Conservation (phyloP, 1,140 invertebrate species). For the Drosophila tristis region DNA sequence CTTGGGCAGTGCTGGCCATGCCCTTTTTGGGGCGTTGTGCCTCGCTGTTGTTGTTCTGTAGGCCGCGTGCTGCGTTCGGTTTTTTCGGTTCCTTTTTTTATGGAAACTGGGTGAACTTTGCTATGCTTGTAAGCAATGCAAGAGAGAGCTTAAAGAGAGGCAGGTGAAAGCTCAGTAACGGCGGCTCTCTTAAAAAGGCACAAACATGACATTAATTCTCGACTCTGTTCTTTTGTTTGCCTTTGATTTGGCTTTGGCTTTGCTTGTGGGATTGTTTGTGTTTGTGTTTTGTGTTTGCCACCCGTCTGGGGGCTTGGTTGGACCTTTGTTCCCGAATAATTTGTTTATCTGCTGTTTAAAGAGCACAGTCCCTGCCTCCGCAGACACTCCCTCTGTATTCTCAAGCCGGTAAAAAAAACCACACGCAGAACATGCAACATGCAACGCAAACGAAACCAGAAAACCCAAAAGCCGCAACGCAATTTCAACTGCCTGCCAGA, state of each 20-base stretch:
- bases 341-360: slow-evolving; percentile 69
- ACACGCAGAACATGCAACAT: slow-evolving; percentile 13
- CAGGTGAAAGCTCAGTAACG: slow-evolving; percentile 39
- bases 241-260: slow-evolving; percentile 24
- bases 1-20: slow-evolving; percentile 40
- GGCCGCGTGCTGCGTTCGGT: slow-evolving; percentile 51
- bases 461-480: slow-evolving; percentile 18
- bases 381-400: background rate
- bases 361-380: slow-evolving; percentile 7
- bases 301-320: slow-evolving; percentile 53
- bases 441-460: slow-evolving; percentile 3
- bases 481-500: slow-evolving; percentile 17
- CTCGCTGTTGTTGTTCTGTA: slow-evolving; percentile 39
- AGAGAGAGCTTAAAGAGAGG: slow-evolving; percentile 36
- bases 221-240: slow-evolving; percentile 1
- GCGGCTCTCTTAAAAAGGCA: slow-evolving; percentile 34
- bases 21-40: slow-evolving; percentile 71
- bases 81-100: slow-evolving; percentile 32
- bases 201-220: slow-evolving; percentile 12
- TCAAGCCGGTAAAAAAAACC: slow-evolving; percentile 5
- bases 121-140: background rate
- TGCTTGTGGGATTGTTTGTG: slow-evolving; percentile 62
- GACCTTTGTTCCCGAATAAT: slow-evolving; percentile 64
- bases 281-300: slow-evolving; percentile 45
- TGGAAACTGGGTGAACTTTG: slow-evolving; percentile 57